A percentile compares a stretch with the other conserved stretches of the same genome.
phyloP scores from a whole-genome alignment of 2,888 invertebrate species.

The Globia sparganii region DNA sequence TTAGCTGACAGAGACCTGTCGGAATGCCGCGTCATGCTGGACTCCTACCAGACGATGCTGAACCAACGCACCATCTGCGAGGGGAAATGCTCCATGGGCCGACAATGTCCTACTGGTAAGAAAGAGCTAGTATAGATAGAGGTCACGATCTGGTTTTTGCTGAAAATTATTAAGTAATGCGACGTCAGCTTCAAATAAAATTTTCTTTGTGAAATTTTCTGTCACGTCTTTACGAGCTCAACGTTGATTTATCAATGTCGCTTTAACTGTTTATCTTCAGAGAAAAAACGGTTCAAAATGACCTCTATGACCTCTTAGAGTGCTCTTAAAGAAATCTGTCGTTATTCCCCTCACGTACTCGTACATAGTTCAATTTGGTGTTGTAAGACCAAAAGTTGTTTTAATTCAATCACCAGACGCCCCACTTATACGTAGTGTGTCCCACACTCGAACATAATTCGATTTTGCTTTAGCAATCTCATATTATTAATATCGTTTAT shows the following conservation, averaged over 20 bases:
- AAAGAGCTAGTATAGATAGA: slow-evolving; percentile 62
- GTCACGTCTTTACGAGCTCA: slow-evolving; percentile 9
- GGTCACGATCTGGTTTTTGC: slow-evolving; percentile 14
- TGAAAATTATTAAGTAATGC: slow-evolving; percentile 27
- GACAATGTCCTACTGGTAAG: slow-evolving; percentile 95
- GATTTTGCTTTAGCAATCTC: slow-evolving; percentile 42
- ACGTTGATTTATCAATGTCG: slow-evolving; percentile 47
- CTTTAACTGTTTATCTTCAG: slow-evolving; percentile 44
- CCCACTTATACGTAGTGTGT: slow-evolving; percentile 28
- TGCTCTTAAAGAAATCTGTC: slow-evolving; percentile 47
- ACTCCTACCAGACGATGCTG: slow-evolving; percentile 95
- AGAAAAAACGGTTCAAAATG: slow-evolving; percentile 26
- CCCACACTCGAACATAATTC: slow-evolving; percentile 37
- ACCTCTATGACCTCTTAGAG: slow-evolving; percentile 39
- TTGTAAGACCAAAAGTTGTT: slow-evolving; percentile 40
- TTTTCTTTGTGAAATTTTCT: slow-evolving; percentile 11
- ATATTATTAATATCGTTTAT: slow-evolving; percentile 43
- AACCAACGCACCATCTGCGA: slow-evolving; percentile 95
- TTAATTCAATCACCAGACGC: slow-evolving; percentile 56
- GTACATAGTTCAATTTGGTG: slow-evolving; percentile 55
- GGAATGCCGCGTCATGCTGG: slow-evolving; percentile 94
- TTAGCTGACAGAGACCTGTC: slow-evolving; percentile 93
- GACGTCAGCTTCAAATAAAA: slow-evolving; percentile 24
- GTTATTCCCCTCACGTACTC: slow-evolving; percentile 58
- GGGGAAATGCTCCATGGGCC: slow-evolving; percentile 95